Conservation (phyloP, 1,140 invertebrate species). For the Mizuhopecten yessoensis region DNA sequence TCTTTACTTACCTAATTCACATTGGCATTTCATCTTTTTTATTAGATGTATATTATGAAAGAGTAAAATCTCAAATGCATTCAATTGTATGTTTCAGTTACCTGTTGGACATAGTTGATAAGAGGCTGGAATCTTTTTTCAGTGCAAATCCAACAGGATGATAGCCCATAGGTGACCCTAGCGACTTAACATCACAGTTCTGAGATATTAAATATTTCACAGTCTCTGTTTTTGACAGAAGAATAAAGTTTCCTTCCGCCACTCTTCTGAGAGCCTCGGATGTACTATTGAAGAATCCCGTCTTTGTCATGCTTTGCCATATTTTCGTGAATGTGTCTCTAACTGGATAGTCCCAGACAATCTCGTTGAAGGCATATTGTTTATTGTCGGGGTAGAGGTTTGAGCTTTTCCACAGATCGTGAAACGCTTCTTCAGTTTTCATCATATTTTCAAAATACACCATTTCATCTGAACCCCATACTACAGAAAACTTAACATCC, state of each 20-base stretch:
- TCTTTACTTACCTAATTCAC: too few species aligned
- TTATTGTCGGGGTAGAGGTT: neutral
- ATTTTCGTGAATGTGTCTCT: slow-evolving; percentile 13
- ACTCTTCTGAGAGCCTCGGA: neutral
- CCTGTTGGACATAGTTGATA: slow-evolving; percentile 12
- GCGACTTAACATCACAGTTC: neutral
- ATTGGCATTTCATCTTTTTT: too few species aligned
- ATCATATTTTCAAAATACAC: neutral
- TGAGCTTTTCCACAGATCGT: neutral
- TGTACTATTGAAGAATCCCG: neutral
- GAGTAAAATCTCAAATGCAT: too few species aligned
- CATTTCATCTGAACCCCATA: neutral
- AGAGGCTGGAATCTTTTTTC: neutral
- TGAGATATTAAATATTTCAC: neutral
- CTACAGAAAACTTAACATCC: neutral
- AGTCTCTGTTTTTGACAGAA: neutral
- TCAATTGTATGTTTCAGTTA: too few species aligned
- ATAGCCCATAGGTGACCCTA: slow-evolving; percentile 3
- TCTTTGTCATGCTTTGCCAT: neutral
- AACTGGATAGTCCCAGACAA: neutral
- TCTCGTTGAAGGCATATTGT: neutral
- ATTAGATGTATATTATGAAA: too few species aligned
- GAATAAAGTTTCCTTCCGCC: neutral
- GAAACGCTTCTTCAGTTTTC: neutral
- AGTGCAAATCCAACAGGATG: slow-evolving; percentile 23